Conservation (phyloP, 2,797 vertebrate genomes). For the Microchirus variegatus region DNA sequence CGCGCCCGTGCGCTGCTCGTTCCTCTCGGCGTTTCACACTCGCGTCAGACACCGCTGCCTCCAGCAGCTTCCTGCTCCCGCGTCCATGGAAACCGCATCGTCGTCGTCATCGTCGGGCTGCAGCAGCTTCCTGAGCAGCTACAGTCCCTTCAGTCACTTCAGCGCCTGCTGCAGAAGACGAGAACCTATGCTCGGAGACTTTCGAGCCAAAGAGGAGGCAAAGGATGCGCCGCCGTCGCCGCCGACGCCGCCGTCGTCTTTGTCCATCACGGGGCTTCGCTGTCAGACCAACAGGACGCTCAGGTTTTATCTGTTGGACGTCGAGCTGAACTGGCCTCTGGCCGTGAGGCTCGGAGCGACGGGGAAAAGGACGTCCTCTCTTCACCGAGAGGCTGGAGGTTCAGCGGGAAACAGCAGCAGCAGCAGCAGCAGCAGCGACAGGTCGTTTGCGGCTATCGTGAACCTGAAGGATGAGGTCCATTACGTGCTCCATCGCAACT, state of each 20-base stretch:
- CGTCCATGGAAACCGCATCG: slow-evolving; percentile 11
- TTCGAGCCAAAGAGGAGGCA: slow-evolving; percentile 65
- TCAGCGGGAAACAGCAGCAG: background rate
- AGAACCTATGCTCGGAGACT: slow-evolving; percentile 65
- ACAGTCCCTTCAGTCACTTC: slow-evolving; percentile 88
- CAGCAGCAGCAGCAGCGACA: slow-evolving; percentile 13
- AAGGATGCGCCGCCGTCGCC: too few species aligned
- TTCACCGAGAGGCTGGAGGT: background rate
- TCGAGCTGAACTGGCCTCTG: slow-evolving; percentile 90
- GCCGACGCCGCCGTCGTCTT: too few species aligned
- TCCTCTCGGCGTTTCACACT: too few species aligned
- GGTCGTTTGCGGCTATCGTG: slow-evolving; percentile 89
- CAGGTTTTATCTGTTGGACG: slow-evolving; percentile 93
- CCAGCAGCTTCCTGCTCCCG: slow-evolving; percentile 18
- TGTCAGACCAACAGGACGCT: slow-evolving; percentile 97
- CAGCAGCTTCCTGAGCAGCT: slow-evolving; percentile 84
- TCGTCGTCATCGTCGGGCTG: slow-evolving; percentile 82
- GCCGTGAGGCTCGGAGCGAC: slow-evolving; percentile 89
- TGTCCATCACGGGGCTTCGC: slow-evolving; percentile 88
- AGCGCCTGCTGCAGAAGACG: slow-evolving; percentile 91
- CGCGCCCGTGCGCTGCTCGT: slow-evolving; percentile 65
- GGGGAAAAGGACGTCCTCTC: slow-evolving; percentile 41
- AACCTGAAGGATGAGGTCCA: slow-evolving; percentile 92
- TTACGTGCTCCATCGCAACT: slow-evolving; percentile 87
- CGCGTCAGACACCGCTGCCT: slow-evolving; percentile 71